A percentile compares a stretch with the other conserved stretches of the same genome.
These are phyloP conservation scores for Sminthurinus signatus DNA, from an alignment of 1,140 invertebrate genomes.

Conservation along the genomic window DNA sequence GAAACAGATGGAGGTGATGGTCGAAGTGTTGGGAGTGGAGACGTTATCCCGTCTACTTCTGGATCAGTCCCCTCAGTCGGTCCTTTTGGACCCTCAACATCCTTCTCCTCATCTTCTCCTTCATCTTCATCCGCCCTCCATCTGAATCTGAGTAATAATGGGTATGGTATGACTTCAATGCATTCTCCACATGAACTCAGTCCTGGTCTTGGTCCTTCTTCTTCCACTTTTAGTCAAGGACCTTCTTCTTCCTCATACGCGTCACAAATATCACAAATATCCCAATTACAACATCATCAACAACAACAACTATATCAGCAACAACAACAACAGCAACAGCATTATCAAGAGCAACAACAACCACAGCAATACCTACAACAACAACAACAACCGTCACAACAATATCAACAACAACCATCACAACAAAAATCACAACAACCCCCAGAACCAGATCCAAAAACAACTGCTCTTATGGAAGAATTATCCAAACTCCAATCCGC, in stretches of 20 bases:
- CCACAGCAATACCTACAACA: neutral
- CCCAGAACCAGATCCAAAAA: conserved; percentile 18
- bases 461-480: conserved; percentile 38
- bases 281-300: too few relatives aligned
- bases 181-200: neutral
- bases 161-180: conserved; percentile 1
- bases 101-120: neutral
- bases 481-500: conserved; percentile 34
- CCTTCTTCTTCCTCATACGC: neutral
- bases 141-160: neutral
- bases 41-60: too few relatives aligned
- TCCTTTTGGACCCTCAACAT: neutral
- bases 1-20: neutral
- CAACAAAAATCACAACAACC: too few relatives aligned
- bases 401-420: neutral
- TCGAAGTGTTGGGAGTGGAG: neutral
- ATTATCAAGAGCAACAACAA: neutral
- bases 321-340: neutral
- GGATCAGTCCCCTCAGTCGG: too few relatives aligned
- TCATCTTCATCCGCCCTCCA: neutral
- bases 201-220: neutral
- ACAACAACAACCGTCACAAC: neutral
- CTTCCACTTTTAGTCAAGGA: neutral
- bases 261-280: neutral
- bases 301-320: too few relatives aligned